phyloP scores from a whole-genome alignment of 2,888 invertebrate genomes.

The Tachina grossa region DNA sequence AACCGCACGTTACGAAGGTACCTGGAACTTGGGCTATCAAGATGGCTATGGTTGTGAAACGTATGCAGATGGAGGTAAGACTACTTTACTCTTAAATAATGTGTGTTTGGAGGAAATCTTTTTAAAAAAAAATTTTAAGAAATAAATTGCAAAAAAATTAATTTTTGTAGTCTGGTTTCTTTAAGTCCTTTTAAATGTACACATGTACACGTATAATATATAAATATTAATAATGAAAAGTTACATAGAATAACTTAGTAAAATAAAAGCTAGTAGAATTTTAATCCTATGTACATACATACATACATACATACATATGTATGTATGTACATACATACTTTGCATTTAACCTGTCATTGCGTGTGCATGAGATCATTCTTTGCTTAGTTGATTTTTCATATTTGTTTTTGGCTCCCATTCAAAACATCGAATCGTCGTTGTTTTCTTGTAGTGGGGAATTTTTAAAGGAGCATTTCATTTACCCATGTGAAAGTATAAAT shows the following conservation, averaged over 20 bases:
- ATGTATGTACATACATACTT: not conserved
- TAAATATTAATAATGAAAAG: too few species aligned
- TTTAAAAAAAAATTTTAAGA: not conserved
- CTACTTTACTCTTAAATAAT: not conserved
- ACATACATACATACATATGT: not conserved
- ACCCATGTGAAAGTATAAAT: not conserved
- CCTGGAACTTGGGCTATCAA: constrained; percentile 99
- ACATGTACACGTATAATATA: too few species aligned
- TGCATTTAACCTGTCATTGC: constrained; percentile 27
- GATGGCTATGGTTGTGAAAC: constrained; percentile 99
- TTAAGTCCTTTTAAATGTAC: too few species aligned
- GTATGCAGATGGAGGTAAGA: constrained; percentile 98
- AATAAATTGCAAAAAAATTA: too few species aligned
- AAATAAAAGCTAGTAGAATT: constrained; percentile 5
- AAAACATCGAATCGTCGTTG: constrained; percentile 70
- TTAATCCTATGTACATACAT: not conserved
- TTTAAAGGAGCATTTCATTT: constrained; percentile 22
- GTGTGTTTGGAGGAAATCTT: not conserved
- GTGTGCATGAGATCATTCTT: constrained; percentile 78
- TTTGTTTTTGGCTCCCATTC: constrained; percentile 73
- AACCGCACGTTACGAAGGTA: constrained; percentile 98
- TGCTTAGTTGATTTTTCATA: constrained; percentile 30
- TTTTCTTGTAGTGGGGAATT: constrained; percentile 46
- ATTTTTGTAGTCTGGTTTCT: too few species aligned
- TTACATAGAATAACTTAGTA: too few species aligned